phyloP scores from a whole-genome alignment of 2,113 vertebrate species.

The Charadrius vociferus region DNA sequence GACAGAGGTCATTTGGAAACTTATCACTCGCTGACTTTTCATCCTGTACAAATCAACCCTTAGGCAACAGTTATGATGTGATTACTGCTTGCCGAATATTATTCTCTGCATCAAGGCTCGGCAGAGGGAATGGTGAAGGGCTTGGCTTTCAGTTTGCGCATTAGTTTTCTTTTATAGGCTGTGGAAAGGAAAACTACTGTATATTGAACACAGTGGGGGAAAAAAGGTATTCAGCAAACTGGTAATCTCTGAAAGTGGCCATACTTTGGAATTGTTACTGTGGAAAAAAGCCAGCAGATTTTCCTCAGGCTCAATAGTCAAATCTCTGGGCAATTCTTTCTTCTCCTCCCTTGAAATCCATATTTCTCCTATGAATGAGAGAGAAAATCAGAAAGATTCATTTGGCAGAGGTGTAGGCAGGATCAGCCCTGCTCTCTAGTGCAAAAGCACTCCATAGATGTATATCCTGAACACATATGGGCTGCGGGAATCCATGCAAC shows the following conservation, averaged over 20 bases:
- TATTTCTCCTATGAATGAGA: not conserved
- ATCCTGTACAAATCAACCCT: not conserved
- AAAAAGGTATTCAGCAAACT: not conserved
- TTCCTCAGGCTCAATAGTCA: not conserved
- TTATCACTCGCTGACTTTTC: not conserved
- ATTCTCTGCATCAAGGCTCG: not conserved
- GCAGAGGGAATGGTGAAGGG: not conserved
- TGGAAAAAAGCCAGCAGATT: not conserved
- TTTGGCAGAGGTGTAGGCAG: not conserved
- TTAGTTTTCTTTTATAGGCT: not conserved
- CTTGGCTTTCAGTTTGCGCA: not conserved
- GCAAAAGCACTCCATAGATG: not conserved
- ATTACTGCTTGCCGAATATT: not conserved
- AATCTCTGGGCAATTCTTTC: not conserved
- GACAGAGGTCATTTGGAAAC: not conserved
- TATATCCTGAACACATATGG: accelerated
- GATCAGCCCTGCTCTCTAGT: not conserved
- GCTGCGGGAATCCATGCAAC: not conserved
- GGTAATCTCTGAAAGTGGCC: conserved; percentile 19
- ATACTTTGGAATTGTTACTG: not conserved
- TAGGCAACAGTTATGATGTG: not conserved
- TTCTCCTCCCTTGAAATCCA: not conserved
- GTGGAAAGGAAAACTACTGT: not conserved
- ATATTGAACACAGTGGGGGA: not conserved
- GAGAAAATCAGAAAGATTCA: not conserved